phyloP scores from a whole-genome alignment of 1,140 invertebrate genomes.

The Ridgeia piscesae region DNA sequence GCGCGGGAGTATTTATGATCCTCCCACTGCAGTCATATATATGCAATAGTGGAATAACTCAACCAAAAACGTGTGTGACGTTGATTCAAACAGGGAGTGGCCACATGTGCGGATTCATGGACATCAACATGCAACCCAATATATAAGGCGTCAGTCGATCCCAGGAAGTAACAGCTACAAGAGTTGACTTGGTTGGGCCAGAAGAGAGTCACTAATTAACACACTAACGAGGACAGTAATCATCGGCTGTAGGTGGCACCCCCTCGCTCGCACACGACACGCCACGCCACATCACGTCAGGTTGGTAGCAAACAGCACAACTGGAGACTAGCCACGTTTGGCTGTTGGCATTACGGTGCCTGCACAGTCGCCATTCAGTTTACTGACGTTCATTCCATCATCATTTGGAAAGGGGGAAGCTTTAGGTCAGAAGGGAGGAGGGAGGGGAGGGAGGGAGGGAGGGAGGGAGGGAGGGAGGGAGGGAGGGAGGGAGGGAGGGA shows the following conservation, averaged over 20 bases:
- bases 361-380: background rate
- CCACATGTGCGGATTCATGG: no score
- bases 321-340: background rate
- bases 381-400: background rate
- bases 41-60: background rate
- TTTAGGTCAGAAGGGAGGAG: no score
- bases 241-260: background rate
- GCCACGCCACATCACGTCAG: no score
- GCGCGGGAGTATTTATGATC: background rate
- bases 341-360: background rate
- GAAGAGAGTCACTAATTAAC: background rate
- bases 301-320: background rate
- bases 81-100: background rate
- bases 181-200: background rate
- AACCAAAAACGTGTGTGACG: background rate
- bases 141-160: background rate
- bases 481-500: background rate
- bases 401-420: background rate
- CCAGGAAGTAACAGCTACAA: background rate
- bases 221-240: background rate
- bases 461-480: background rate
- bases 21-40: background rate
- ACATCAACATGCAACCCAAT: background rate
- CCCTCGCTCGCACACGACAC: background rate
- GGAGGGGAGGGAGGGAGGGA: no score